Evolutionary conservation across 1,140 invertebrate genomes (phyloP), one percentile per base, ranked within the genome.

Genomic region (Megalopta genalis): DNA sequence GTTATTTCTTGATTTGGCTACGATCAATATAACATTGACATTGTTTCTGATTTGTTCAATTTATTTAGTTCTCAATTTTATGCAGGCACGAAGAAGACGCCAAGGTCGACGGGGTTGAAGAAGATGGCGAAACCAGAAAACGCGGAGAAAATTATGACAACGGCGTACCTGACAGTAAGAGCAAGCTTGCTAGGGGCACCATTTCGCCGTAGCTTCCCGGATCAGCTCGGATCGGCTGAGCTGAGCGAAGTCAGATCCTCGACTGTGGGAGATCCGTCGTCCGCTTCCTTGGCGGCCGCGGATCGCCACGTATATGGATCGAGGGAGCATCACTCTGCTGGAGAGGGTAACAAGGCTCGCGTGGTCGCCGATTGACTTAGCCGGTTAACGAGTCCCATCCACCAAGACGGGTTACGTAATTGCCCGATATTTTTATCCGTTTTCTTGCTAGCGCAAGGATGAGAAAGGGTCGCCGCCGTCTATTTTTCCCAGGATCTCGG

Each of bases 241-340:
- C 76, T 76, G 78, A 37, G 46, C 67, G 71, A 76, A 80, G 81
- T 81, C 80, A 63, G 70, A 71, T 82, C 60, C 27, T 70, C 70
- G 81, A 82, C 80, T 82, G 80, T 64, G 76, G 54, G 39, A 57
- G 42, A 75, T 84, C 60, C 63, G 76, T 52, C 63, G 76, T 52
- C 18, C 76, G 69, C 57, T 69, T 78, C 67, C 66, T 78, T 60
- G 69, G 57, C 60, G 57, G 57, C 27, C 49, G 46, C 42, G 64
- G 54, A 60, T 42, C 14, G 23, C 57, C 37, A 49, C 57, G 37
- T 82, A 70, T 72, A 66, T 81, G 72, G 59, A 72, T 83, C 57
- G 60, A 57, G n/a, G 63, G 42, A 69, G 49, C 64, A 52, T 57
- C 60, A 57, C 18, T n/a, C n/a, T 37, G 71, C 37, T 49, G 86